These are phyloP conservation scores for Microctonus hyperodae DNA, from an alignment of 2,888 invertebrate species.

Conservation along the genomic window DNA sequence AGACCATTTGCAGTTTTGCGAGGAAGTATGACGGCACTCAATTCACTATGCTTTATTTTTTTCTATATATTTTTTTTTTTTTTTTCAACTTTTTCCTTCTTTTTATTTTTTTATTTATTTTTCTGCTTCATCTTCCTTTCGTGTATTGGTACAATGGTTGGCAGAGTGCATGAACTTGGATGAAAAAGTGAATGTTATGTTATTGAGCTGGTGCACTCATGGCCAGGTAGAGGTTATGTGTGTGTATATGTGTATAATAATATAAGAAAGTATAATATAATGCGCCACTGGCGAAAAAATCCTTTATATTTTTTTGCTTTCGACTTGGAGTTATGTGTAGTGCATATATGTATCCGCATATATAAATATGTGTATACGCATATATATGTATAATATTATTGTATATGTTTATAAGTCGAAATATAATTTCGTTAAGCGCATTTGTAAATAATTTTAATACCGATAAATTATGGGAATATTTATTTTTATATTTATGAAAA, in stretches of 20 bases:
- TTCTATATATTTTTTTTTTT: background rate
- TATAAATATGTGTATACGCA: too few species aligned
- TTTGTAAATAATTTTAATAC: background rate
- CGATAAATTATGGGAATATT: background rate
- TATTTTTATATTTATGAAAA: background rate
- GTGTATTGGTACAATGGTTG: background rate
- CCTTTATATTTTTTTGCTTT: background rate
- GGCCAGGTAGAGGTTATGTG: background rate
- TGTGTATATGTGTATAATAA: too few species aligned
- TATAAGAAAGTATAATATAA: background rate
- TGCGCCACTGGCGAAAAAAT: background rate
- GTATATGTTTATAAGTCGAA: background rate
- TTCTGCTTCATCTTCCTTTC: background rate
- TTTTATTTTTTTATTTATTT: too few species aligned
- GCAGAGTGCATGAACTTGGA: background rate
- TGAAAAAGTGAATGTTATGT: background rate
- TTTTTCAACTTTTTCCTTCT: background rate
- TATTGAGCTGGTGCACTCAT: background rate
- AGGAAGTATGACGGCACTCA: slow-evolving; percentile 2
- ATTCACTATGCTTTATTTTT: background rate
- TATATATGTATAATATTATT: too few species aligned
- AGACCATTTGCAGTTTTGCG: slow-evolving; percentile 2
- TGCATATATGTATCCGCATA: too few species aligned
- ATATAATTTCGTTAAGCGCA: background rate
- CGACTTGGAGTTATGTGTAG: background rate